These are phyloP conservation scores for Temnothorax curvispinosus DNA, from an alignment of 1,140 invertebrate genomes.

Conservation along the genomic window DNA sequence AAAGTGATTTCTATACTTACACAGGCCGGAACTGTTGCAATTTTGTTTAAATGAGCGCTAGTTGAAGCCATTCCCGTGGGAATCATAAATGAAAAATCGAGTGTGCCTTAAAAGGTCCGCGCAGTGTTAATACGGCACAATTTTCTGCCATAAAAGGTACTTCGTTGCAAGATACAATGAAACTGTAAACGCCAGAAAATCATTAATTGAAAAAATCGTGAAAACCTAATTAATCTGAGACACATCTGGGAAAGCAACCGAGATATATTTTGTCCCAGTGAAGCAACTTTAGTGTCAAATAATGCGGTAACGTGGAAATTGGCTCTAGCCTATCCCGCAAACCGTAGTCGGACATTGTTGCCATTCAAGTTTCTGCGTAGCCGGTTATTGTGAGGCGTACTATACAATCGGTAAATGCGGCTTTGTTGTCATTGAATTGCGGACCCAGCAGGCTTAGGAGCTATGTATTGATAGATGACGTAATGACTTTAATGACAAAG, in stretches of 20 bases:
- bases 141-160: background rate
- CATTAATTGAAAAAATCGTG: background rate
- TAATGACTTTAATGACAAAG: slow-evolving; percentile 62
- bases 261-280: background rate
- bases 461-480: slow-evolving; percentile 48
- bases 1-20: too few relatives aligned
- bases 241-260: background rate
- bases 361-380: slow-evolving; percentile 56
- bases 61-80: too few relatives aligned
- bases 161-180: background rate
- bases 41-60: too few relatives aligned
- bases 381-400: slow-evolving; percentile 62
- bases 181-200: background rate
- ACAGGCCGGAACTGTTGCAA: too few relatives aligned
- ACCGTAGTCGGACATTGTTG: slow-evolving; percentile 57
- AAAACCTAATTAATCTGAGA: background rate
- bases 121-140: background rate
- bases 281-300: slow-evolving; percentile 8
- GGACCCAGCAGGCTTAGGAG: slow-evolving; percentile 50
- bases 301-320: slow-evolving; percentile 41
- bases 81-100: too few relatives aligned
- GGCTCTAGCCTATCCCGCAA: background rate
- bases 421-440: slow-evolving; percentile 65
- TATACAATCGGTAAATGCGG: slow-evolving; percentile 63
- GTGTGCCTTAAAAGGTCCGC: too few relatives aligned